Evolutionary conservation across 1,140 invertebrate species (phyloP), one percentile per base, ranked within the genome.

Genomic region (Halyomorpha halys): DNA sequence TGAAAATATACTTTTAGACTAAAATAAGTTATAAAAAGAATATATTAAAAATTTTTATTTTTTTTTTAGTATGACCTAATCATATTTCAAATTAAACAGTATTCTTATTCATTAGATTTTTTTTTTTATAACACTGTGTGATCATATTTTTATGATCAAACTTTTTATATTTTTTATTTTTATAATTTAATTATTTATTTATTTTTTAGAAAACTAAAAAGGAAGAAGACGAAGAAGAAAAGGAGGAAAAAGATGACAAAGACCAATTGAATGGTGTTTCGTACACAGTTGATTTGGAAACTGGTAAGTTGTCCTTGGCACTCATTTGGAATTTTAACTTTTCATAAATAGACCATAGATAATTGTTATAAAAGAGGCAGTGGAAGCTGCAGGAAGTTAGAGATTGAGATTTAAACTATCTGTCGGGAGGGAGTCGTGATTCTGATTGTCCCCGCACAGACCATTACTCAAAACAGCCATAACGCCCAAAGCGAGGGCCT

Each of bases 261-360:
- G 77, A 82, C 75, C 85, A 84, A 15, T 90, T 87, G 87, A 83
- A 83, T 59, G 87, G 86, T 25, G 77, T 90, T 11, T 79, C 85
- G 5, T 90, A 90, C 73, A 89, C 85, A 63, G 84, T 91, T 61
- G 90, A 94, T 76, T 85, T 86, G 59, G 90, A 94, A 80, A 93
- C 90, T 69, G 90, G 90, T 92, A 74, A 81, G 83, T 80, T n/a
- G 13, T 13, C 11, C 34, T 39, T 13, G 34, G 13, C 1, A 39
- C 34, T 39, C 11, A 8, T 39, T 39, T 39, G 1, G 5, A 39
- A 11, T 39, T 39, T 39, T 39, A 30, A 3, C 34, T 39, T 11
- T 1, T 9, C 11, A 11, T 39, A 30, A 30, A 11, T 39, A 11
- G 34, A 39, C 34, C 13, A 39, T 39, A 39, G 1, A 39, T 39